Conservation (phyloP, 2,113 vertebrate genomes). For the Dasyprocta punctata region DNA sequence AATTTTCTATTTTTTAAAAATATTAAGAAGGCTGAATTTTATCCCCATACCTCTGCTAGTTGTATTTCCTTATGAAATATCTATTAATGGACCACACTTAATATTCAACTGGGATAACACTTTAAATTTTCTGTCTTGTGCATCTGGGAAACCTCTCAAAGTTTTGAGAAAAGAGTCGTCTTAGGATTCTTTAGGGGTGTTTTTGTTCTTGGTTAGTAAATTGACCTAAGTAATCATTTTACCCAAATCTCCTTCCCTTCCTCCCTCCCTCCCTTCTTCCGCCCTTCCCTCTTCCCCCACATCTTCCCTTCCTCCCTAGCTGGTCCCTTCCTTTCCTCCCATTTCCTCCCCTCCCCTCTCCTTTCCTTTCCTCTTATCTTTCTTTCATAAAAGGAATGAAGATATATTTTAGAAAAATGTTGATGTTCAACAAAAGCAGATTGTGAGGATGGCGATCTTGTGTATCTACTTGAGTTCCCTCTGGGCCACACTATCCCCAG, state of each 20-base stretch:
- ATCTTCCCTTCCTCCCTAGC: not conserved
- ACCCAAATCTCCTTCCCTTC: not conserved
- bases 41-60: not conserved
- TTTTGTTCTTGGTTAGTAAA: slow-evolving; percentile 23
- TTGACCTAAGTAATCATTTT: not conserved
- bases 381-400: not conserved
- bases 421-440: not conserved
- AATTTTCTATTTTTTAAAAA: not conserved
- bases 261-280: not conserved
- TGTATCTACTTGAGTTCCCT: not conserved
- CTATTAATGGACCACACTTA: not conserved
- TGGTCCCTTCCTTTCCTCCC: not conserved
- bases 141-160: not conserved
- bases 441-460: not conserved
- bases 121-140: not conserved
- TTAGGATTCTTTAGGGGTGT: not conserved
- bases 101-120: not conserved
- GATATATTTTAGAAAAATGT: not conserved
- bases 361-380: not conserved
- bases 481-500: not conserved
- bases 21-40: not conserved
- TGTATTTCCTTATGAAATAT: slow-evolving; percentile 4
- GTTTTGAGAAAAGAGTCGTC: not conserved
- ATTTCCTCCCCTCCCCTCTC: too few species aligned
- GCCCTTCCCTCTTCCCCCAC: too few species aligned